These are phyloP conservation scores for Agonopterix arenella DNA, from an alignment of 2,888 invertebrate species.

Conservation along the genomic window DNA sequence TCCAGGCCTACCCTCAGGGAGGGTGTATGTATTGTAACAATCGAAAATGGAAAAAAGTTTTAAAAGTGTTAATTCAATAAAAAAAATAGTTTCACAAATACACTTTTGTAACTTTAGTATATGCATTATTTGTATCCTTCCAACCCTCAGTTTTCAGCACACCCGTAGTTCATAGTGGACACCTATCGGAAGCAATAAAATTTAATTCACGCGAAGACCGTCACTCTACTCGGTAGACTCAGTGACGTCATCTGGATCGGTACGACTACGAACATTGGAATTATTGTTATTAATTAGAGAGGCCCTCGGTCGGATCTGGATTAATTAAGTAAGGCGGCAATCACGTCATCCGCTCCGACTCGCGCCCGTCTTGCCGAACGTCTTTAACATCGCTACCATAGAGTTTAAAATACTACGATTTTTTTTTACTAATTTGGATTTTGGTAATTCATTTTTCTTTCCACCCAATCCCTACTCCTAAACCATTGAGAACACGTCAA, in stretches of 20 bases:
- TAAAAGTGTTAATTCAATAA: too few species aligned
- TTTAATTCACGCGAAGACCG: constrained; percentile 35
- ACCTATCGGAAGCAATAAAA: constrained; percentile 31
- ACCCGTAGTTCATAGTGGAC: not conserved
- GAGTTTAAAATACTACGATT: constrained; percentile 16
- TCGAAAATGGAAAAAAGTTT: too few species aligned
- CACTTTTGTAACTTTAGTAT: too few species aligned
- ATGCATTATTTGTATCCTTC: too few species aligned
- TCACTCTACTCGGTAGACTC: constrained; percentile 14
- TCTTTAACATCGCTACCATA: constrained; percentile 61
- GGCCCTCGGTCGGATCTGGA: constrained; percentile 34
- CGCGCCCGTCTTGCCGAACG: constrained; percentile 59
- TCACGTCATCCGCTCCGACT: constrained; percentile 60
- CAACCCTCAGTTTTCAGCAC: not conserved
- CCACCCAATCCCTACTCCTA: too few species aligned
- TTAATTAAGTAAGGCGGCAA: constrained; percentile 73
- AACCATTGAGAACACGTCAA: too few species aligned
- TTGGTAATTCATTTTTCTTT: too few species aligned
- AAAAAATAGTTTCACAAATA: too few species aligned
- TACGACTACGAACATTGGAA: constrained; percentile 48
- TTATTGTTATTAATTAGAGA: constrained; percentile 75
- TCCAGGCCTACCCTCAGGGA: too few species aligned
- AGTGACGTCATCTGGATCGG: constrained; percentile 61
- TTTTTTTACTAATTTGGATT: too few species aligned
- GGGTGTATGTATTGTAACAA: too few species aligned